These are phyloP conservation scores for Triplophysa yarkandensis DNA, from an alignment of 2,797 vertebrate genomes.

Conservation along the genomic window DNA sequence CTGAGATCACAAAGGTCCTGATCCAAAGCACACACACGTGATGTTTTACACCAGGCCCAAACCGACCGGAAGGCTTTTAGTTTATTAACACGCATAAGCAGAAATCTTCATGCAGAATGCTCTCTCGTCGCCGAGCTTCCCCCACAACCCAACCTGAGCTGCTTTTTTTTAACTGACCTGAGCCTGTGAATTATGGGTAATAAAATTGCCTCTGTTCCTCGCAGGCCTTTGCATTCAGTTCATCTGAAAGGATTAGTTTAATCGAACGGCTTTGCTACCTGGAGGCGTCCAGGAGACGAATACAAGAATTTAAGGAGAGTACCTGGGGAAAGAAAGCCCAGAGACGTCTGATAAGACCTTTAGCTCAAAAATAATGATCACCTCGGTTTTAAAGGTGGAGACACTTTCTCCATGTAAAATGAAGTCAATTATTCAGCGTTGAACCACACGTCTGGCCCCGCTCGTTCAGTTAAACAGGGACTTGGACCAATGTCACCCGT, in stretches of 20 bases:
- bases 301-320: slow-evolving; percentile 1
- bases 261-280: not conserved
- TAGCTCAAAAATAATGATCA: slow-evolving; percentile 46
- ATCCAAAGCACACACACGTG: slow-evolving; percentile 58
- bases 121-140: slow-evolving; percentile 12
- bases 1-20: slow-evolving; percentile 34
- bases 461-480: slow-evolving; percentile 45
- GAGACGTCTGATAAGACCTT: slow-evolving; percentile 35
- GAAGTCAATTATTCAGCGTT: slow-evolving; percentile 48
- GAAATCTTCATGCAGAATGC: slow-evolving; percentile 43
- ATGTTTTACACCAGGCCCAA: slow-evolving; percentile 63
- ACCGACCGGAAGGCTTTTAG: slow-evolving; percentile 72
- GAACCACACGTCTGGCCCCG: slow-evolving; percentile 35
- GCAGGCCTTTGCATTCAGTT: slow-evolving; percentile 28
- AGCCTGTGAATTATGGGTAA: slow-evolving; percentile 23
- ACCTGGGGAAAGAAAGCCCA: not conserved
- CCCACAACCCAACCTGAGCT: slow-evolving; percentile 34
- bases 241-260: not conserved
- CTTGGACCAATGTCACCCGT: slow-evolving; percentile 43
- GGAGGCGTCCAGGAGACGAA: not conserved
- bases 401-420: slow-evolving; percentile 32
- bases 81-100: slow-evolving; percentile 73
- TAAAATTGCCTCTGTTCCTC: slow-evolving; percentile 32
- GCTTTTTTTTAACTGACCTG: slow-evolving; percentile 31
- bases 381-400: slow-evolving; percentile 25